Evolutionary conservation across 2,888 invertebrate species (phyloP), one percentile per base, ranked within the genome.

Genomic region (Doris montereyensis): DNA sequence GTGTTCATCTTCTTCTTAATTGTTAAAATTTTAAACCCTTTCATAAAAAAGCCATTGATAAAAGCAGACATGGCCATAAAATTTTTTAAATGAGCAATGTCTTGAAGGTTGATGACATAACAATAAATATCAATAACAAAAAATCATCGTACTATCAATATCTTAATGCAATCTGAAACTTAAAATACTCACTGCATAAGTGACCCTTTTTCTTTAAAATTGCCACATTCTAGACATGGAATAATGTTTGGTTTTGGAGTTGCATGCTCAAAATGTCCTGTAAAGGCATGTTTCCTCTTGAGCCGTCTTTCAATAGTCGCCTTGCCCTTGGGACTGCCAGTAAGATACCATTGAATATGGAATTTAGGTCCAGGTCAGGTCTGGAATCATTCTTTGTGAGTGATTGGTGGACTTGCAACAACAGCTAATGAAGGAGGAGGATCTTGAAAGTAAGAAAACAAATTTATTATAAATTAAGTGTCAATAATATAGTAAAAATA

Each of bases 191-290:
- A 97, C 97, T 94, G 92, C 98, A 98, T 68, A 98, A 92, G 71
- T 94, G 93, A n/a, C n/a, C 95, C 94, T 78, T 93, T 93, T 92
- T 97, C 95, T 91, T 96, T 94, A 91, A 95, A 94, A 90, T 96
- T 94, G 0, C 98, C 98, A 92, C 98, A 98, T 68, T 94, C 94
- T 82, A 94, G 92, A 88, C 98, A 98, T 0, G 94, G 93, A 82
- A 95, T 92, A 35, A 98, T 92, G 90, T 95, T 94, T 2, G 92
- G 95, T 90, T 95, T 96, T 0, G 95, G 94, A 30, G 93, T 92
- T 17, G 95, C 88, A 82, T 94, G 93, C 91, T 97, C 96, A 93
- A 94, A 94, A 13, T 93, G 91, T 89, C 94, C 94, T 0, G 94
- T 92, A 0, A 94, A 94, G 0, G 96, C 96, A 91, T 93, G 96